A percentile compares a stretch with the other conserved stretches of the same genome.
phyloP scores from a whole-genome alignment of 2,797 vertebrate genomes.

The Labeo calbasu region DNA sequence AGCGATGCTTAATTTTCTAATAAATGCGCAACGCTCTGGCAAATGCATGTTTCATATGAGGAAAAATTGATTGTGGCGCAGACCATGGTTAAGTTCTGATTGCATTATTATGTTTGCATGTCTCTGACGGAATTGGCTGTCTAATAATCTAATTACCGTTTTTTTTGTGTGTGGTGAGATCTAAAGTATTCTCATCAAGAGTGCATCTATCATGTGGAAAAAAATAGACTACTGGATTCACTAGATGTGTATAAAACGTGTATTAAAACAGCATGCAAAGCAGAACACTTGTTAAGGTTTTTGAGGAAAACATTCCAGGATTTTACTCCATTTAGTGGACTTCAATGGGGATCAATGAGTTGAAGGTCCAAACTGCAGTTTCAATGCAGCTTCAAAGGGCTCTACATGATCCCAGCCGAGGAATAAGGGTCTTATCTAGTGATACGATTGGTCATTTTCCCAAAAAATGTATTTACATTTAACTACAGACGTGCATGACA shows the following conservation, averaged over 20 bases:
- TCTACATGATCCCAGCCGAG: no score
- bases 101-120: constrained; percentile 31
- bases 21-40: constrained; percentile 13
- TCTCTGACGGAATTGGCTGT: constrained; percentile 15
- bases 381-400: no score
- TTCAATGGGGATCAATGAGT: no score
- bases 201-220: neutral
- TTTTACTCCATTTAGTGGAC: no score
- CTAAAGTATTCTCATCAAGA: neutral
- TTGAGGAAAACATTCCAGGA: no score
- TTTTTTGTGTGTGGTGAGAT: constrained; percentile 3
- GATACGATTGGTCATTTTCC: no score
- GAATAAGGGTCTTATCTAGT: no score
- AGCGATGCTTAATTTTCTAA: constrained; percentile 57
- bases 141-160: constrained; percentile 25
- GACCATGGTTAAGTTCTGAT: constrained; percentile 30
- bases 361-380: no score
- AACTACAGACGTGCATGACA: no score
- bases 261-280: neutral
- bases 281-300: neutral
- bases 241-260: neutral
- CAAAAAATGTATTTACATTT: no score
- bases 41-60: constrained; percentile 33
- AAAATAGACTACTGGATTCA: neutral
- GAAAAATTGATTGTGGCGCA: constrained; percentile 17